Evolutionary conservation across 2,797 vertebrate genomes (phyloP), one percentile per base, ranked within the genome.

Genomic region (Epinephelus malabaricus): DNA sequence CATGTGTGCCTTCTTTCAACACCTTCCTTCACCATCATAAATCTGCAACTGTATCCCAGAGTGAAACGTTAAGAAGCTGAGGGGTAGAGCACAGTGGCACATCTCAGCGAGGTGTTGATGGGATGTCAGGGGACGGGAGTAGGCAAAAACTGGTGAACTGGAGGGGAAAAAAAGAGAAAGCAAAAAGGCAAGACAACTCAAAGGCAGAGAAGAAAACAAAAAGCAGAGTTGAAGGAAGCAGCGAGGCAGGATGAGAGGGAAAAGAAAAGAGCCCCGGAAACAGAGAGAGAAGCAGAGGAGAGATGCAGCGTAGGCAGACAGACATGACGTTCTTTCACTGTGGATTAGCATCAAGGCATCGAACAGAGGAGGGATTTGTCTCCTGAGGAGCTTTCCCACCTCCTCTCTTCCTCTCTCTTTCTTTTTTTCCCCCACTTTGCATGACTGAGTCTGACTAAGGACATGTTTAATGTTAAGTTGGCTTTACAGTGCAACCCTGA

Each of bases 311-410:
- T 66, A 73, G 79, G 83, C 86, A 85, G 89, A 88, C 87, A 80
- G 86, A 92, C 83, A 73, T 86, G 80, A 80, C 69, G 77, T 84
- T 84, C 92, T 83, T 87, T 94, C 91, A 90, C 78, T 60, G 76
- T 73, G 90, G 81, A 92, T 95, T 91, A 93, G 79, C 90, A 83
- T 95, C 92, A 92, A 78, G 76, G 66, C 87, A 50, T 40, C 50
- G 14, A 85, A 90, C 89, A 93, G 88, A 89, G 86, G 87, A 73
- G 40, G 84, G 85, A 90, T 87, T 85, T 89, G 89, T 94, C 89
- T 91, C 86, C 84, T 8, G 78, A 91, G 87, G 88, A 92, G 84
- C 78, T 83, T 64, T 73, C 76, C 67, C 70, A 60, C 82, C 61
- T 66, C 85, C 59, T 71, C 75, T 27, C 51, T 21, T 43, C 59